Evolutionary conservation across 1,140 invertebrate species (phyloP).

Genomic region (Calephelis virginiensis): DNA sequence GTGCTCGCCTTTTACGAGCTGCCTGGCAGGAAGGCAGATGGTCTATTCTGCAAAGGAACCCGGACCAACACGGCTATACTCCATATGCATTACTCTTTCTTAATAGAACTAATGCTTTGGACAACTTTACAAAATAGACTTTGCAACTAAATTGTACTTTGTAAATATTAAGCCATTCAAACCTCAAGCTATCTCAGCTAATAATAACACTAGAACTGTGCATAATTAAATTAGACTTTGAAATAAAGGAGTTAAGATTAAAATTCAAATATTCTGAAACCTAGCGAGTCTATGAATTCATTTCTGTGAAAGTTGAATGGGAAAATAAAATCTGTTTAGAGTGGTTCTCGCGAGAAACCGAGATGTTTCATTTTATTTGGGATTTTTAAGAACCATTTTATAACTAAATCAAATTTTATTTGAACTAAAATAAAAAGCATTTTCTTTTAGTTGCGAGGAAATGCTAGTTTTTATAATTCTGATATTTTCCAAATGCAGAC

Average conservation of each 20-base stretch:
- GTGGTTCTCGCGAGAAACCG: background rate
- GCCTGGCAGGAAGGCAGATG: too few species aligned
- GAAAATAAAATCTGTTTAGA: constrained; percentile 2
- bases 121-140: too few species aligned
- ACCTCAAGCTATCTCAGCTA: background rate
- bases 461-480: too few species aligned
- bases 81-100: too few species aligned
- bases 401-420: constrained; percentile 13
- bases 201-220: background rate
- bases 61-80: too few species aligned
- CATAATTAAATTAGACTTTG: constrained; percentile 6
- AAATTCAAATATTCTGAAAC: constrained; percentile 1
- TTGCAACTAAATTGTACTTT: too few species aligned
- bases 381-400: constrained; percentile 12
- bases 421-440: background rate
- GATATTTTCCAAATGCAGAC: too few species aligned
- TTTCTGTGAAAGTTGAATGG: background rate
- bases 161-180: too few species aligned
- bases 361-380: constrained; percentile 7
- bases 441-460: too few species aligned
- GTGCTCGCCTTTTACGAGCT: too few species aligned
- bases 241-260: background rate
- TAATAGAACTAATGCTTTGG: too few species aligned
- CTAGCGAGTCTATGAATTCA: background rate
- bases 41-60: too few species aligned